Evolutionary conservation across 1,140 invertebrate genomes (phyloP).

Genomic region (Acromyrmex echinatior): DNA sequence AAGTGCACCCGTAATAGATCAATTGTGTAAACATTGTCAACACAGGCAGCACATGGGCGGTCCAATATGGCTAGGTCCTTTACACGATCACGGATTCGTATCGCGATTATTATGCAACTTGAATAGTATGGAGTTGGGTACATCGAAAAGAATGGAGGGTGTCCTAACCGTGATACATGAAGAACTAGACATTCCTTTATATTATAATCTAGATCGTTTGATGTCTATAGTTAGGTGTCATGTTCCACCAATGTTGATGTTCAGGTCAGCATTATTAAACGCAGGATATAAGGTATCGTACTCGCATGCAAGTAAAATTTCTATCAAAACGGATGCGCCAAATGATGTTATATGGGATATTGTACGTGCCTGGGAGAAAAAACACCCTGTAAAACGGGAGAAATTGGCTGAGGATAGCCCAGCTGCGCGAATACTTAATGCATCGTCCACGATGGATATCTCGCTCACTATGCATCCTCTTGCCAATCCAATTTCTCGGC

Average conservation of each 20-base stretch:
- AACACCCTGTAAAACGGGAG: constrained; percentile 80
- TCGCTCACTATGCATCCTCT: constrained; percentile 90
- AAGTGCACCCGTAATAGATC: constrained; percentile 89
- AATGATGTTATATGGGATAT: constrained; percentile 96
- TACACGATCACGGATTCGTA: constrained; percentile 95
- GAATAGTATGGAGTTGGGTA: constrained; percentile 87
- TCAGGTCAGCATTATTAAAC: constrained; percentile 97
- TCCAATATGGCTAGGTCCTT: constrained; percentile 96
- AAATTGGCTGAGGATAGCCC: constrained; percentile 87
- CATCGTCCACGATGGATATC: constrained; percentile 84
- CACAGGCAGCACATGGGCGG: constrained; percentile 94
- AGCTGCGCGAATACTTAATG: constrained; percentile 88
- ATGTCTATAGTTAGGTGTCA: constrained; percentile 82
- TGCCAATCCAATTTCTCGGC: constrained; percentile 94
- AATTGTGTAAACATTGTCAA: constrained; percentile 92
- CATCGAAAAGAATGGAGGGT: constrained; percentile 92
- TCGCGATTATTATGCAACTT: constrained; percentile 84
- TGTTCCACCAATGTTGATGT: constrained; percentile 83
- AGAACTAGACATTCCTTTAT: constrained; percentile 96
- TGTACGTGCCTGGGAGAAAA: constrained; percentile 93
- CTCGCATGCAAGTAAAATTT: constrained; percentile 95
- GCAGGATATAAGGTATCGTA: constrained; percentile 97
- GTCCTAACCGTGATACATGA: constrained; percentile 91
- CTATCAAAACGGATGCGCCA: constrained; percentile 98
- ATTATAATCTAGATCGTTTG: constrained; percentile 92